These are phyloP conservation scores for Tetrax tetrax DNA, from an alignment of 2,113 vertebrate genomes.

Conservation along the genomic window DNA sequence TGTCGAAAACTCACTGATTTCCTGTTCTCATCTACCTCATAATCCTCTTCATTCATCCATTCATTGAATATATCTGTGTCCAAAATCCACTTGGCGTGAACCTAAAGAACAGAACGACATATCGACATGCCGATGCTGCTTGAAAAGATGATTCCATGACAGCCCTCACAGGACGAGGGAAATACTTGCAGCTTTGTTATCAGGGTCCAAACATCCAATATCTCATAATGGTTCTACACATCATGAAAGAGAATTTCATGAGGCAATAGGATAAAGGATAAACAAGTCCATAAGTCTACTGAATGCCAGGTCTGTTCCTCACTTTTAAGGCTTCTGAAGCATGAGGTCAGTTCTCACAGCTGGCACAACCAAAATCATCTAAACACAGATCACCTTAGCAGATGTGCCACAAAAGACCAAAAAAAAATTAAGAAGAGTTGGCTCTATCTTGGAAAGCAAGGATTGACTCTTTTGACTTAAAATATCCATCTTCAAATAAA, in stretches of 20 bases:
- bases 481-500: background rate
- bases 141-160: fast-evolving
- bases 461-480: background rate
- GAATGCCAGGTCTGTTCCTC: background rate
- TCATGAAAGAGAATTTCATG: background rate
- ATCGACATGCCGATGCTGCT: fast-evolving
- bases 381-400: background rate
- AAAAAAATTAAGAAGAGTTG: background rate
- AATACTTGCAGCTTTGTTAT: background rate
- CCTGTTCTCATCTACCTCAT: slow-evolving; percentile 94
- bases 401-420: background rate
- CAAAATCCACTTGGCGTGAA: slow-evolving; percentile 93
- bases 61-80: slow-evolving; percentile 96
- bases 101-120: slow-evolving; percentile 68
- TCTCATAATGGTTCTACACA: background rate
- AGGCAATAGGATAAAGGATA: background rate
- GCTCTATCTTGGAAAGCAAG: background rate
- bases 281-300: fast-evolving
- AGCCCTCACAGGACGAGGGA: fast-evolving
- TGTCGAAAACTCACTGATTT: slow-evolving; percentile 89
- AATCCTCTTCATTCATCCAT: slow-evolving; percentile 99
- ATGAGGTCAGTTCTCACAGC: background rate
- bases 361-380: background rate
- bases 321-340: background rate
- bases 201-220: background rate